Conservation (phyloP, 1,140 invertebrate species). For the Bombus huntii region DNA sequence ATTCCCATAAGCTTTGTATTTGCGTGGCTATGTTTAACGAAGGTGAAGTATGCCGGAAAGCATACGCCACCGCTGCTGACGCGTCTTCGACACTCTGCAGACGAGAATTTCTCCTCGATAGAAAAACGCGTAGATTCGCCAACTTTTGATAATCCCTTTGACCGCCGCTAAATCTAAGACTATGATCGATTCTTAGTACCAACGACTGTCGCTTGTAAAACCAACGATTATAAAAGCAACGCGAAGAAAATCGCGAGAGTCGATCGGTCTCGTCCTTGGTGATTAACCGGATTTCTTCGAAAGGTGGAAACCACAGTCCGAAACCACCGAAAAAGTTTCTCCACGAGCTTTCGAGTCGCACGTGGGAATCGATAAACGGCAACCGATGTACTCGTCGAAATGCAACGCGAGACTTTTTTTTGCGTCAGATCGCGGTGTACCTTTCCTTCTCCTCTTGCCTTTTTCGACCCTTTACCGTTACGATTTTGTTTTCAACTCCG, state of each 20-base stretch:
- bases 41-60: neutral
- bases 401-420: constrained; percentile 15
- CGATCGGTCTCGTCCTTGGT: neutral
- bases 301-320: neutral
- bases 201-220: neutral
- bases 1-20: constrained; percentile 21
- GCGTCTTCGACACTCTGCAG: neutral
- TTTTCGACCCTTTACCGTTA: neutral
- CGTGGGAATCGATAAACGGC: constrained; percentile 53
- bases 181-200: neutral
- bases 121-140: neutral
- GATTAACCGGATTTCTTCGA: neutral
- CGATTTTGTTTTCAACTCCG: too few relatives aligned
- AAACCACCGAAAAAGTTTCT: constrained; percentile 38
- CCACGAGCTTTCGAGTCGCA: constrained; percentile 28
- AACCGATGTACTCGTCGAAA: constrained; percentile 48
- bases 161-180: too few relatives aligned
- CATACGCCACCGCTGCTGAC: neutral
- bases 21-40: constrained; percentile 6
- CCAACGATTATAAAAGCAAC: too few relatives aligned
- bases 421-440: too few relatives aligned
- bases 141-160: neutral
- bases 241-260: neutral
- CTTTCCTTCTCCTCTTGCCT: neutral
- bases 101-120: neutral